phyloP scores from a whole-genome alignment of 2,113 vertebrate genomes.

The Aepyceros melampus region DNA sequence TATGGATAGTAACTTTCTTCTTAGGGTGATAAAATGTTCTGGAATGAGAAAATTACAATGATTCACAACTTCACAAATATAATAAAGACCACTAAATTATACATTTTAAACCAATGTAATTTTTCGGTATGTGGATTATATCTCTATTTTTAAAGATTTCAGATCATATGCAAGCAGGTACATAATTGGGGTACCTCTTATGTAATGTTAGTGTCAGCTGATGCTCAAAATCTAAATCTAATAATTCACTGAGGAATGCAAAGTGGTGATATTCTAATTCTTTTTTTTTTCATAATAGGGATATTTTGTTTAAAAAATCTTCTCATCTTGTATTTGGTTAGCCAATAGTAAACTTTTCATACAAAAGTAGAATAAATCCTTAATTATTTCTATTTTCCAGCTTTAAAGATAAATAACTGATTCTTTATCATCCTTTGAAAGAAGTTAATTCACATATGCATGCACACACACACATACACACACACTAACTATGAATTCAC shows the following conservation, averaged over 20 bases:
- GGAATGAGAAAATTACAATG: background rate
- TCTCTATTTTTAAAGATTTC: background rate
- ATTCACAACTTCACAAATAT: background rate
- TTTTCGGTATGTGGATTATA: background rate
- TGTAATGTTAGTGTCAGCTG: background rate
- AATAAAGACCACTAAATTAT: background rate
- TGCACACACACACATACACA: background rate
- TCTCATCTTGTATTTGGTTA: background rate
- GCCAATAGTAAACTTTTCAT: background rate
- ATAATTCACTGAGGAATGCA: background rate
- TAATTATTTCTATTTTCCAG: background rate
- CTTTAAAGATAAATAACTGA: background rate
- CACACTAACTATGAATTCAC: background rate
- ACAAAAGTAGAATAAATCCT: background rate
- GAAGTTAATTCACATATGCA: background rate
- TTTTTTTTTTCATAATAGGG: background rate
- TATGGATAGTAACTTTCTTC: background rate
- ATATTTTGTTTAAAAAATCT: background rate
- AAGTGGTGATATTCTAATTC: background rate
- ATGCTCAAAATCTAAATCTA: background rate
- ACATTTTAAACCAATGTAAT: background rate
- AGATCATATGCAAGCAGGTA: background rate
- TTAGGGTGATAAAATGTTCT: background rate
- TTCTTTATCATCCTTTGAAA: background rate
- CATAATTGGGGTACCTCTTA: background rate